Conservation (phyloP, 2,113 vertebrate genomes). For the Hippoglossus stenolepis region DNA sequence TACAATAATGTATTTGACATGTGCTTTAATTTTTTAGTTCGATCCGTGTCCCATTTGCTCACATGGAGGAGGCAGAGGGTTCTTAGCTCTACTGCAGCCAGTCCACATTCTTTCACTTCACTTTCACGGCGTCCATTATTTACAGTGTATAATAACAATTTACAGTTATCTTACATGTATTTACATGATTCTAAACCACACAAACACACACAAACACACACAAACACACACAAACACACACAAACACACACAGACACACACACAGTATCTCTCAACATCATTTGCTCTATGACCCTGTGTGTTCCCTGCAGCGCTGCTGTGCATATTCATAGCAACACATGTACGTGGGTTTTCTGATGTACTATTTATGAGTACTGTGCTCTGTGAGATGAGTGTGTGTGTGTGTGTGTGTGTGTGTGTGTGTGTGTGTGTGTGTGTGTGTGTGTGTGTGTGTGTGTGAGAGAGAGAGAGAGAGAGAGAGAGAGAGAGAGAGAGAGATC, state of each 20-base stretch:
- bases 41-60: not conserved
- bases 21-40: too few relatives aligned
- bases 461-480: too few relatives aligned
- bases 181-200: not conserved
- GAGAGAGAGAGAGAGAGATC: too few relatives aligned
- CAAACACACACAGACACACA: constrained; percentile 21
- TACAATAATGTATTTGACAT: too few relatives aligned
- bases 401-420: not conserved
- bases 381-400: constrained; percentile 13
- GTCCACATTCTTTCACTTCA: too few relatives aligned
- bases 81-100: too few relatives aligned
- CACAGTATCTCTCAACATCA: constrained; percentile 16
- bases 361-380: constrained; percentile 53
- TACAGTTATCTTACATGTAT: too few relatives aligned
- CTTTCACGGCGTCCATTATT: too few relatives aligned
- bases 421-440: not conserved
- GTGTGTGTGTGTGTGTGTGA: not conserved
- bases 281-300: constrained; percentile 5
- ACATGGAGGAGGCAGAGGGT: too few relatives aligned
- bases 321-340: constrained; percentile 47
- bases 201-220: not conserved
- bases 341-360: constrained; percentile 24
- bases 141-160: too few relatives aligned
- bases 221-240: constrained; percentile 23
- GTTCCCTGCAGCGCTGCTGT: constrained; percentile 23